Base-by-base conservation (phyloP, 92 coral and sea anemone species). In the Pocillopora meandrina region DNA sequence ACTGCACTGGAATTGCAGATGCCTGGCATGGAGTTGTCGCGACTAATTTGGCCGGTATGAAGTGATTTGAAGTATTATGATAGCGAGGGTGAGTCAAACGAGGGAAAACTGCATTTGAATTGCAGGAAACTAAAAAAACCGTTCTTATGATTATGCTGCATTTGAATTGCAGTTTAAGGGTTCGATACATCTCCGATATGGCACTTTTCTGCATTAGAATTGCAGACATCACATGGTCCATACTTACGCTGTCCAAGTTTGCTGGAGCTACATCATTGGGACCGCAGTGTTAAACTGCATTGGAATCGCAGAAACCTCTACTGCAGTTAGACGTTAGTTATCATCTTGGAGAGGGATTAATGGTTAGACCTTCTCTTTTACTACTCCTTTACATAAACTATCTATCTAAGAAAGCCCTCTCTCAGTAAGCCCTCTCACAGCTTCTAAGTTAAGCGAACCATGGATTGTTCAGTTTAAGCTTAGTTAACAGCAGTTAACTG, bases 1-100 rank as follows among this genome's bases (percentile, higher is more conserved):
- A 82, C 80, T 72, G 86, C 86, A 82, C 74, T 82, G 61, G 86
- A 65, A 82, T 82, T 82, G 86, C 80, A 82, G 86, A 52, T 42
- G 67, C 26, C 21, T 20, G 21, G 36, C n/a, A 9, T 26, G 1
- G 14, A 42, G 77, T 12, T 12, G 49, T 19, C n/a, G 26, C 2
- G 5, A 68, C 17, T 13, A 0, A 68, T 36, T 2, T 68, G 31
- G 31, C 0, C 31, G 31, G 31, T 10, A 9, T 3, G 73, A 52
- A 8, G 56, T 69, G 20, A 52, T 16, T 14, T 68, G 55, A 42
- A 42, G 52, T 42, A 42, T 42, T 42, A 42, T 42, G 8, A 42
- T 42, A 8, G 79, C 11, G 9, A n/a, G 52, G 17, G 19, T 18
- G 35, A 10, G 34, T 19, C 8, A 47, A 33, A 15, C 26, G 7